These are phyloP conservation scores for Drosophila vallismaia DNA, from an alignment of 2,888 invertebrate species.

Conservation along the genomic window DNA sequence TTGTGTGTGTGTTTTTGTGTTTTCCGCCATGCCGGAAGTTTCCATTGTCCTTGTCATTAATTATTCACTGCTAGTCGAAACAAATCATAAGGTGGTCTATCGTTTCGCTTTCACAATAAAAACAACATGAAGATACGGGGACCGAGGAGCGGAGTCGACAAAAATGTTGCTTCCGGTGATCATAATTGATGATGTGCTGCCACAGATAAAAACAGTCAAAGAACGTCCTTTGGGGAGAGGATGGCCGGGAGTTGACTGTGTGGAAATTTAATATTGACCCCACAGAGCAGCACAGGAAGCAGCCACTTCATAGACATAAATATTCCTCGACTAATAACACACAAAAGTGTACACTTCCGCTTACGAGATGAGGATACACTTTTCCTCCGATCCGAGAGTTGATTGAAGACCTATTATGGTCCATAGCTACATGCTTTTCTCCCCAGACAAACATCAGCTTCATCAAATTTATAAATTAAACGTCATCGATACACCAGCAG, in stretches of 20 bases:
- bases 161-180: conserved; percentile 70
- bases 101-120: conserved; percentile 44
- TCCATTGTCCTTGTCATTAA: conserved; percentile 54
- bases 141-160: conserved; percentile 45
- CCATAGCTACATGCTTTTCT: conserved; percentile 10
- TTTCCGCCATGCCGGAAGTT: conserved; percentile 25
- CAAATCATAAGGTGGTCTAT: conserved; percentile 43
- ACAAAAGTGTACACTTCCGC: conserved; percentile 64
- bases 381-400: conserved; percentile 35
- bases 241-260: not conserved
- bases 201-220: conserved; percentile 25
- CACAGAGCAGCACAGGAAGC: conserved; percentile 52
- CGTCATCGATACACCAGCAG: conserved; percentile 64
- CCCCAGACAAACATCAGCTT: conserved; percentile 54
- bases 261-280: conserved; percentile 24
- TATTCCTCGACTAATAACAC: conserved; percentile 62
- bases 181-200: conserved; percentile 73
- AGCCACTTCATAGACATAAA: conserved; percentile 57
- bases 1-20: conserved; percentile 27
- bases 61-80: conserved; percentile 61
- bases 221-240: not conserved
- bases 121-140: conserved; percentile 61
- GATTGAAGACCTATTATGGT: conserved; percentile 56
- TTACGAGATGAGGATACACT: conserved; percentile 41
- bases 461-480: conserved; percentile 72